Conservation (phyloP, 2,113 vertebrate species). For the Echinops telfairi region DNA sequence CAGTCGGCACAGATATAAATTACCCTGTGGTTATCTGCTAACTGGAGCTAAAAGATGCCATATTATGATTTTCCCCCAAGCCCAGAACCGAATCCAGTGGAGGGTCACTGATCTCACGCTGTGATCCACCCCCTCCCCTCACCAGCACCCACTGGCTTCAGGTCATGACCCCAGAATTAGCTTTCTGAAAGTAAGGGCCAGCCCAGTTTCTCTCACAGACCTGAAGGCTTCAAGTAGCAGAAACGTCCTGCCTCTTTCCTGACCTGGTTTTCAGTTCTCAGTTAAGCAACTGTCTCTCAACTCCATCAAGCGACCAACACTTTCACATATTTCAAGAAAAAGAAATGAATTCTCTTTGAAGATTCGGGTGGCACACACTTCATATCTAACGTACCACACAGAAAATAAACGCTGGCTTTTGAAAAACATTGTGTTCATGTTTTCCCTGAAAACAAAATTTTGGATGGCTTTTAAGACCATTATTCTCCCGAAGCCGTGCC, state of each 20-base stretch:
- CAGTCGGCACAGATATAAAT: conserved; percentile 61
- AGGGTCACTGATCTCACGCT: conserved; percentile 84
- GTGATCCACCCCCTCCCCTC: conserved; percentile 80
- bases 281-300: conserved; percentile 70
- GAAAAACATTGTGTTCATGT: conserved; percentile 66
- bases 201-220: conserved; percentile 83
- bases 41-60: conserved; percentile 74
- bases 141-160: conserved; percentile 84
- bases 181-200: conserved; percentile 83
- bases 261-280: conserved; percentile 57
- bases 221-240: conserved; percentile 76
- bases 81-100: conserved; percentile 61
- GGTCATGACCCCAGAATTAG: conserved; percentile 87
- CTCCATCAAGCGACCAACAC: conserved; percentile 59
- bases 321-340: conserved; percentile 56
- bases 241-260: conserved; percentile 70
- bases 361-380: conserved; percentile 16
- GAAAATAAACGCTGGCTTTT: conserved; percentile 45
- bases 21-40: conserved; percentile 65
- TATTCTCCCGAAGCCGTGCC: neutral
- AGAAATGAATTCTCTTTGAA: conserved; percentile 71
- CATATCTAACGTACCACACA: conserved; percentile 60
- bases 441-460: conserved; percentile 70
- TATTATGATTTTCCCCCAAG: conserved; percentile 49
- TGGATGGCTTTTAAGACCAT: conserved; percentile 59